Evolutionary conservation across 2,113 vertebrate species (phyloP), one percentile per base, ranked within the genome.

Genomic region (Hipposideros armiger): DNA sequence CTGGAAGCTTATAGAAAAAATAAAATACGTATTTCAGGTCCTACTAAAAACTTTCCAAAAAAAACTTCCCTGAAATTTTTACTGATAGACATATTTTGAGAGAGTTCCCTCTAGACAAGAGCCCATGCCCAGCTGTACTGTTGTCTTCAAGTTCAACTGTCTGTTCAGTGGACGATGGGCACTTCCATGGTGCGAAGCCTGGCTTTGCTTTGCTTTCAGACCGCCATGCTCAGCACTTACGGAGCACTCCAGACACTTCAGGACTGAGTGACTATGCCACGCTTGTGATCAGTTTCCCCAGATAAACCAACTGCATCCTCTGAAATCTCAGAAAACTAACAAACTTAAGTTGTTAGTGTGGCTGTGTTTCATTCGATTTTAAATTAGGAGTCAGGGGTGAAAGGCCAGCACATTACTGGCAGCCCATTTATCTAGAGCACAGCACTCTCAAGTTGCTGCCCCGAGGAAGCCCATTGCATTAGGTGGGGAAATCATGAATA

Each of bases 381-480:
- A 92, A 96, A 95, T 97, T 80, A 84, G 42, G 64, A 69, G 67
- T 88, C 89, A 78, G 56, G 83, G 87, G 95, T 96, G 87, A 97
- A 94, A 95, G 91, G 77, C 73, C 85, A 94, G 84, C 52, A 67
- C 7, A 20, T 72, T 72, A 36, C 70, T 54, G 64, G 72, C 70
- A 95, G 80, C 45, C 76, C 80, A 70, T 95, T 72, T 90, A 78
- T 95, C 73, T 87, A n/a, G 15, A 3, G 11, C 32, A 42, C 47
- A 45, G 64, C 22, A 66, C 26, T 92, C 13, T 64, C 40, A 15
- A 87, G 30, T 66, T 81, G 64, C 32, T 89, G 69, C 69, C 92
- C 47, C 0, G 0, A 42, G 84, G 90, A 90, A 81, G 28, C 30
- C 73, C 77, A 5, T 30, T 80, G 84, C 70, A 15, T 88, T 60